phyloP scores from a whole-genome alignment of 1,140 invertebrate genomes.

The Idris sp. region DNA sequence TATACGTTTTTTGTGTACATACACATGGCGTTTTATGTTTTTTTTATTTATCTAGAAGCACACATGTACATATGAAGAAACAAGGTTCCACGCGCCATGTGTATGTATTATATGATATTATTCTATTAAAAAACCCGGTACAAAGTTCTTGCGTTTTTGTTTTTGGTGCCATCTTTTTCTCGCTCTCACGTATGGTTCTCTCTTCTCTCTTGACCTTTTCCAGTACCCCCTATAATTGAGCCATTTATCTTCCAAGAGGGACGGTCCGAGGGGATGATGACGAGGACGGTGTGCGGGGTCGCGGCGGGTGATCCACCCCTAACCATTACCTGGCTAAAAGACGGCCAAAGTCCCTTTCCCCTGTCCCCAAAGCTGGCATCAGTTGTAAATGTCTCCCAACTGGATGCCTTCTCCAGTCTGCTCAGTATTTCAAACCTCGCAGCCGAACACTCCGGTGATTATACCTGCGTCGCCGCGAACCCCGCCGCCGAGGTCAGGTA shows the following conservation, averaged over 20 bases:
- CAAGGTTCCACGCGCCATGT: constrained; percentile 22
- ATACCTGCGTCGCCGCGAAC: constrained; percentile 89
- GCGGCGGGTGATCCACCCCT: constrained; percentile 88
- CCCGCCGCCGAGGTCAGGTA: constrained; percentile 87
- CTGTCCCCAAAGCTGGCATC: constrained; percentile 81
- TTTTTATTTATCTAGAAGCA: too few species aligned
- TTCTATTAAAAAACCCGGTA: constrained; percentile 62
- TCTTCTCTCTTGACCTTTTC: constrained; percentile 82
- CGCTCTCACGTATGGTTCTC: constrained; percentile 82
- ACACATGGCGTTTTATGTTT: constrained; percentile 63
- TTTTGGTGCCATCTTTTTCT: constrained; percentile 79
- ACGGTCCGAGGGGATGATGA: constrained; percentile 90
- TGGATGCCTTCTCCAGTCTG: constrained; percentile 86
- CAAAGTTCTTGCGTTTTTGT: constrained; percentile 74
- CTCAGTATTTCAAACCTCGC: constrained; percentile 87
- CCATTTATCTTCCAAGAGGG: constrained; percentile 90
- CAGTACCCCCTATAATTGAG: constrained; percentile 91
- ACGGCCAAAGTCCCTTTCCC: constrained; percentile 81
- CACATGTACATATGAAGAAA: constrained; percentile 47
- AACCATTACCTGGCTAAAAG: constrained; percentile 88
- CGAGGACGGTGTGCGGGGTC: constrained; percentile 90
- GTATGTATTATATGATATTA: too few species aligned
- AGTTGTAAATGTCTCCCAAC: constrained; percentile 83
- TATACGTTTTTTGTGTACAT: constrained; percentile 69
- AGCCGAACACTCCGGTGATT: constrained; percentile 87